Base-by-base conservation (phyloP, 1,140 invertebrate species). In the Tetramorium simillimum region DNA sequence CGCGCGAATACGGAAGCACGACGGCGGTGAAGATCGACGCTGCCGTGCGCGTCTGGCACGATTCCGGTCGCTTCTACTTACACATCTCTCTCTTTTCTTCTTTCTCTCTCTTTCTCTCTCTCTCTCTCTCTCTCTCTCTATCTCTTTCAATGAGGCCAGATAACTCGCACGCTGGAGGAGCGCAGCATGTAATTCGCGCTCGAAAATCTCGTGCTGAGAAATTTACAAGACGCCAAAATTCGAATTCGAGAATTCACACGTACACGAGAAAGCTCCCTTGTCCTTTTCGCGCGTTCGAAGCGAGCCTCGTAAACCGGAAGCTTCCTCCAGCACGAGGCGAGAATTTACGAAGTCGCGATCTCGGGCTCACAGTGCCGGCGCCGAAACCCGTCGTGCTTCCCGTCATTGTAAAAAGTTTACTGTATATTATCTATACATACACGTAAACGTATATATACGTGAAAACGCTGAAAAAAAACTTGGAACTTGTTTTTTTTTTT, bases 371-470 rank as follows among this genome's bases (percentile, higher is more conserved):
- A 88, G 86, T 73, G 88, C 88, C 87, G 85, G 81, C 65, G 49
- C 86, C 33, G 33, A 33, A 33, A 4, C 60, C 70, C 78, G 72
- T 85, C 86, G 65, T 72, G 81, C 87, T 87, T 87, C 82, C 80
- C 75, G 81, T 89, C 88, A 90, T 70, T 93, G 92, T 94, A 93
- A 58, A 82, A 81, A 93, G 93, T 91, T 94, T 92, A 92, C 75
- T 94, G 93, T 94, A 94, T 92, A 94, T 92, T 94, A 94, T 85
- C 91, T 92, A 91, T 91, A 91, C 86, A 92, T 92, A 92, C 82
- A 92, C 90, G 85, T 88, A 89, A 63, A 86, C 77, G 75, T 84
- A 89, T 70, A 86, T 84, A 76, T 88, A 87, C 28, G 85, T 49
- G 87, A 86, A 85, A 80, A 88, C 51, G 73, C 56, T 53, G 75